A percentile compares a stretch with the other conserved stretches of the same genome.
phyloP scores from a whole-genome alignment of 1,140 invertebrate species.

The Drosophila punjabiensis region DNA sequence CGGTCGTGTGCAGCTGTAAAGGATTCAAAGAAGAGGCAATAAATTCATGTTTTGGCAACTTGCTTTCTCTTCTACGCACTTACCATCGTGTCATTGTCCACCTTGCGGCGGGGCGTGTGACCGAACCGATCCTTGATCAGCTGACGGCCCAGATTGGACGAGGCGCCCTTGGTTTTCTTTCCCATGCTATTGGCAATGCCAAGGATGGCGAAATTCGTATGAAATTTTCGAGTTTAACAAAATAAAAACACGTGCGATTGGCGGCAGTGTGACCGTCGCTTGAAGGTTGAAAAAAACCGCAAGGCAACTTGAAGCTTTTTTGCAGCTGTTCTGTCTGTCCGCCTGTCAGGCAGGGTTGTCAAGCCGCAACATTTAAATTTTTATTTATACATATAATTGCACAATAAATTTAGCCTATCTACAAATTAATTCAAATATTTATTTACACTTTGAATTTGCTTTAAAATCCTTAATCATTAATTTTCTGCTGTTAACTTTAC shows the following conservation, averaged over 20 bases:
- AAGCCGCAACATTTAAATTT: neutral
- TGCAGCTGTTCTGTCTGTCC: neutral
- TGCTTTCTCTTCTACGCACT: neutral
- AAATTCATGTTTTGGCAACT: neutral
- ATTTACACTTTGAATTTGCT: too few relatives aligned
- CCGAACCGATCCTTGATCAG: conserved; percentile 93
- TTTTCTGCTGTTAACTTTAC: neutral
- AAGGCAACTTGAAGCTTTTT: neutral
- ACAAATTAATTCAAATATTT: too few relatives aligned
- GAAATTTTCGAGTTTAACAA: neutral
- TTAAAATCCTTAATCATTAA: neutral
- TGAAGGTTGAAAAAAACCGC: neutral
- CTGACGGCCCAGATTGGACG: conserved; percentile 88
- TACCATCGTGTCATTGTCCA: conserved; percentile 89
- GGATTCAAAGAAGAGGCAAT: conserved; percentile 54
- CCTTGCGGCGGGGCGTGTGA: conserved; percentile 86
- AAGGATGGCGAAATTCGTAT: neutral
- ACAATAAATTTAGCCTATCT: too few relatives aligned
- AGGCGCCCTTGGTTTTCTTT: conserved; percentile 70
- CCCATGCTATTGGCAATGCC: conserved; percentile 44
- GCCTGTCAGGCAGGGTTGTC: neutral
- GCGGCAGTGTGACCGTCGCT: neutral
- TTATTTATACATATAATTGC: too few relatives aligned
- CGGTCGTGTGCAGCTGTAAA: conserved; percentile 92
- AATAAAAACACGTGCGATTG: conserved; percentile 29